Conservation (phyloP, 2,888 invertebrate genomes). For the Xestia ashworthii region DNA sequence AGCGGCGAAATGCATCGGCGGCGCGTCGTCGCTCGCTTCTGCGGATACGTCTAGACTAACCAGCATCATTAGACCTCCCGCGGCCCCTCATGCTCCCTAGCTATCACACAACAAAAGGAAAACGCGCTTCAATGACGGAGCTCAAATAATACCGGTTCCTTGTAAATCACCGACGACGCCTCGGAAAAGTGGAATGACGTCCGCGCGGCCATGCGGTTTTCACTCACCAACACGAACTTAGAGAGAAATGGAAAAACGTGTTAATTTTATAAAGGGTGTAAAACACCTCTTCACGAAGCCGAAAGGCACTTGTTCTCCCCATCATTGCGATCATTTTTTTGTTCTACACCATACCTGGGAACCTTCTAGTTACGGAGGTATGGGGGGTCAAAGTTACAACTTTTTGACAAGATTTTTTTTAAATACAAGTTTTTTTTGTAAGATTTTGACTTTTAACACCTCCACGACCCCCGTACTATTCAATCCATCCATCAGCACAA, state of each 20-base stretch:
- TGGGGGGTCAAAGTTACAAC: too few species aligned
- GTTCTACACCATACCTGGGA: too few species aligned
- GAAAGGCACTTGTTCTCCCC: too few species aligned
- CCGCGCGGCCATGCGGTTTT: constrained; percentile 86
- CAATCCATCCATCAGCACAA: too few species aligned
- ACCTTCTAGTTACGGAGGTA: too few species aligned
- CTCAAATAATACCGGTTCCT: constrained; percentile 76
- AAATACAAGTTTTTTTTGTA: too few species aligned
- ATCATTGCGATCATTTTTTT: too few species aligned
- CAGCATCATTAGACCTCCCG: constrained; percentile 77
- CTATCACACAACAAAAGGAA: constrained; percentile 65
- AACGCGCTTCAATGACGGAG: constrained; percentile 70
- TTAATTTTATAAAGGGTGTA: constrained; percentile 80
- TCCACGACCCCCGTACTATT: too few species aligned
- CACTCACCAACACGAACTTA: constrained; percentile 87
- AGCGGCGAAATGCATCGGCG: constrained; percentile 86
- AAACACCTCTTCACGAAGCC: too few species aligned
- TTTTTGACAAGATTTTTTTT: too few species aligned
- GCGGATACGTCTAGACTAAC: constrained; percentile 77
- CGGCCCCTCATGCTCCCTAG: constrained; percentile 64
- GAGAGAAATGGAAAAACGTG: constrained; percentile 85
- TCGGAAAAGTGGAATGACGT: constrained; percentile 90
- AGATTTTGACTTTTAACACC: too few species aligned
- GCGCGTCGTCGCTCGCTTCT: constrained; percentile 82
- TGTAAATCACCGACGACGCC: constrained; percentile 85